These are phyloP conservation scores for Scolopax bukidnonensis DNA, from an alignment of 2,797 vertebrate species.

Conservation along the genomic window DNA sequence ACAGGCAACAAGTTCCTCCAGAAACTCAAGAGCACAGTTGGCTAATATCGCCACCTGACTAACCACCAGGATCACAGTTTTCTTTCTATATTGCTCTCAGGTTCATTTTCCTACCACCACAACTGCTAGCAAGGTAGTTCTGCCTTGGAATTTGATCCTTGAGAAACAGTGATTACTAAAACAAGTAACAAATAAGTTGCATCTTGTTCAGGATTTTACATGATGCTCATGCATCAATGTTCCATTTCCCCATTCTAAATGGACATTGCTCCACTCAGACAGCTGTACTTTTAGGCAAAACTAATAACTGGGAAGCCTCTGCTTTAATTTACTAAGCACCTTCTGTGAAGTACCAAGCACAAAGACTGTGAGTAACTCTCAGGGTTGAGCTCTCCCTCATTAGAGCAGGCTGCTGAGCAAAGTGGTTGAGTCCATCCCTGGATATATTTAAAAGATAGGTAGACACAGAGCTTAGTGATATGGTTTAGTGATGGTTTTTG, in stretches of 20 bases:
- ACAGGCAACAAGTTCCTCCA: not conserved
- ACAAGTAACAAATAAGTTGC: not conserved
- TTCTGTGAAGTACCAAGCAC: not conserved
- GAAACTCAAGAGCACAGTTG: not conserved
- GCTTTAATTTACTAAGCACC: not conserved
- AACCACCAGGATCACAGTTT: not conserved
- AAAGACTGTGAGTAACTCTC: accelerated
- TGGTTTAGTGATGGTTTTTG: no score
- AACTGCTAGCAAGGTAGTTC: not conserved
- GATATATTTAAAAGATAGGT: no score
- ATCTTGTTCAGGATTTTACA: not conserved
- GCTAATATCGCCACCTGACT: not conserved
- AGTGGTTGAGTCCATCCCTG: no score
- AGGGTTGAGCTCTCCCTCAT: not conserved
- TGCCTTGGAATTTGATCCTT: not conserved
- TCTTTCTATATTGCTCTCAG: not conserved
- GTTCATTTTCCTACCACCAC: not conserved
- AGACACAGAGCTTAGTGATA: no score
- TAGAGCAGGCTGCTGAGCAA: no score
- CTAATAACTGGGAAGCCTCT: not conserved
- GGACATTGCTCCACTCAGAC: not conserved
- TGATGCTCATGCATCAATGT: not conserved
- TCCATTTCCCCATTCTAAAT: not conserved
- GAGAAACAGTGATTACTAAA: accelerated
- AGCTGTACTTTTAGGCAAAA: not conserved